Base-by-base conservation (phyloP, 2,888 invertebrate genomes). In the Stenotaenia linearis region DNA sequence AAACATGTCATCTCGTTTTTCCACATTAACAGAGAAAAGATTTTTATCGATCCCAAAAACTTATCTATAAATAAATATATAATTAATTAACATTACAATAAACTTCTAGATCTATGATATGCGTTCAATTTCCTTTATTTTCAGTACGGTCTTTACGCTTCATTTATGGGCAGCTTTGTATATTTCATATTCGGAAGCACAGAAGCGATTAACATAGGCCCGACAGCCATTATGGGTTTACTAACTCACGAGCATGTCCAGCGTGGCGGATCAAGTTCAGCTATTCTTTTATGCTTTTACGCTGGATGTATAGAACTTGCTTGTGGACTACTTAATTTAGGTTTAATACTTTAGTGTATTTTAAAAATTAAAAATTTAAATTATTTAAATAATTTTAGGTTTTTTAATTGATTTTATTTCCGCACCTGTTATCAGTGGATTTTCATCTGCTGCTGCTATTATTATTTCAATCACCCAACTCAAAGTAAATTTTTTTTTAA, bases 121-220 rank as follows among this genome's bases (percentile, higher is more conserved):
- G n/a, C n/a, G n/a, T n/a, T n/a, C n/a, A n/a, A n/a, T n/a, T n/a
- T n/a, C 9, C 32, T 69, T 35, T 12, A 25, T 28, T 78, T 86
- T 15, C 89, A 96, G 92, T 93, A 94, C 87, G 97, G 97, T 69
- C 89, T 97, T 78, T 97, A 97, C 87, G 93, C 95, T 79, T 94
- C 96, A 15, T 96, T 96, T 87, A 87, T 96, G 84, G 95, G 96
- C 76, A 93, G 93, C 86, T 92, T 97, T 86, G 89, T 96, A 81
- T 97, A 97, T 88, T 93, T 94, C 83, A 87, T 96, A 83, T 90
- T 97, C 83, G 97, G 97, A 76, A 95, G 95, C 81, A 94, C 95
- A 85, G 95, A 95, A 86, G 96, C 96, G 85, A 93, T 96, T 81
- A 96, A 96, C 0, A 90, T 96, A 83, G 96, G 97, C 6, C 97